These are phyloP conservation scores for Drosophila ogumai DNA, from an alignment of 1,140 invertebrate species.

Conservation along the genomic window DNA sequence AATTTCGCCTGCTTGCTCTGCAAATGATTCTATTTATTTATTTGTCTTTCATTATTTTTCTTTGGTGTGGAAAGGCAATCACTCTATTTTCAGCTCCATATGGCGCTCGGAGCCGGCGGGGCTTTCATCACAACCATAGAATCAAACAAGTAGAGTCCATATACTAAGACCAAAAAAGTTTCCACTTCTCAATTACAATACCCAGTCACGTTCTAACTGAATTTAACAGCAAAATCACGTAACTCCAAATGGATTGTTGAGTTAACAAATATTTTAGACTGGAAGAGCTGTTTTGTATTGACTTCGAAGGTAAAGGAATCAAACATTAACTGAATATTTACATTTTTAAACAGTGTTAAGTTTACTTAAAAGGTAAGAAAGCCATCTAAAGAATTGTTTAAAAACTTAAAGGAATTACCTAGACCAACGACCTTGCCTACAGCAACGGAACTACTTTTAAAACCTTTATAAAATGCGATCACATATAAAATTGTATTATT, in stretches of 20 bases:
- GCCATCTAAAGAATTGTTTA: background rate
- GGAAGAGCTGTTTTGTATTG: background rate
- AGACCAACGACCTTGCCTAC: no score
- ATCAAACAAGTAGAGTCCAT: slow-evolving; percentile 17
- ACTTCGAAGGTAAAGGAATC: background rate
- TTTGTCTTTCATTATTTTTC: slow-evolving; percentile 45
- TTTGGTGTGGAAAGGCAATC: slow-evolving; percentile 43
- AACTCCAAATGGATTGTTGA: slow-evolving; percentile 13
- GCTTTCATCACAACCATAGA: slow-evolving; percentile 9
- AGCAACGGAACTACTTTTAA: background rate
- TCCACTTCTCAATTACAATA: slow-evolving; percentile 1
- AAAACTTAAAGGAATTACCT: background rate
- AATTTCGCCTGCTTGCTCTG: slow-evolving; percentile 19
- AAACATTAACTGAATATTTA: background rate
- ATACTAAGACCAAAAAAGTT: background rate
- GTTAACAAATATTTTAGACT: background rate
- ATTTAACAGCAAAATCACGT: slow-evolving; percentile 24
- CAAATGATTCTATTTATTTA: slow-evolving; percentile 47
- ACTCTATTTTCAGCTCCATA: slow-evolving; percentile 52
- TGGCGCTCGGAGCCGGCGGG: slow-evolving; percentile 18
- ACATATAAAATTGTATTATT: background rate
- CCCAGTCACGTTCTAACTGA: slow-evolving; percentile 26
- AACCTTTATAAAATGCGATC: background rate
- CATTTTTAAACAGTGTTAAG: background rate
- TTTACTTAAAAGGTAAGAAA: background rate